Percentiles rank a stretch among this genome's conserved stretches.
Evolutionary conservation across 2,888 invertebrate genomes (phyloP).

Genomic region (Microctonus hyperodae): DNA sequence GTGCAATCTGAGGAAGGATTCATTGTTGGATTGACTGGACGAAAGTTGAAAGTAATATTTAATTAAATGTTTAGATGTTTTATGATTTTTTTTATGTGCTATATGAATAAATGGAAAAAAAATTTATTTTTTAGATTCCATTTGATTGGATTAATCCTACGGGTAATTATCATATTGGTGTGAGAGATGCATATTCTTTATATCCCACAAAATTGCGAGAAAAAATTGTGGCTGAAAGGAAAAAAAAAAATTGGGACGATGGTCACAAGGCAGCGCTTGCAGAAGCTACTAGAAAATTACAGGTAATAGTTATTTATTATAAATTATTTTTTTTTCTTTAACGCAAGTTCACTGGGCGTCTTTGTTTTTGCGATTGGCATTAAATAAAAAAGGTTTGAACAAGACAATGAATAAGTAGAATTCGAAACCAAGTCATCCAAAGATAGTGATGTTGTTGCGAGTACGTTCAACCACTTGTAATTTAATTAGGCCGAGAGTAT

Average conservation of each 20-base stretch:
- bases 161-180: constrained; percentile 85
- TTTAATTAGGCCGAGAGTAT: constrained; percentile 39
- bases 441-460: constrained; percentile 50
- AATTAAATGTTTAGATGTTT: background rate
- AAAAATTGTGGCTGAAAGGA: constrained; percentile 76
- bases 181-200: constrained; percentile 84
- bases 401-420: constrained; percentile 43
- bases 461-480: constrained; percentile 45
- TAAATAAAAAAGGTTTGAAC: constrained; percentile 12
- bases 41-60: constrained; percentile 83
- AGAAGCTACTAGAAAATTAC: constrained; percentile 77
- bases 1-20: constrained; percentile 74
- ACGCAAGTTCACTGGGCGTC: background rate
- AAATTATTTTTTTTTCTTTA: background rate
- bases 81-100: constrained; percentile 8
- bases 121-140: constrained; percentile 71
- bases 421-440: constrained; percentile 54
- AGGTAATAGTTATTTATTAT: constrained; percentile 55
- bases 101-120: constrained; percentile 6
- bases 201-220: constrained; percentile 87
- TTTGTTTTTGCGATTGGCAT: background rate
- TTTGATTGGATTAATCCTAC: constrained; percentile 82
- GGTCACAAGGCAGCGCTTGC: constrained; percentile 81
- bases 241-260: constrained; percentile 86
- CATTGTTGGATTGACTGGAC: constrained; percentile 86